Evolutionary conservation across 2,888 invertebrate species (phyloP).

Genomic region (Electrophaes corylata): DNA sequence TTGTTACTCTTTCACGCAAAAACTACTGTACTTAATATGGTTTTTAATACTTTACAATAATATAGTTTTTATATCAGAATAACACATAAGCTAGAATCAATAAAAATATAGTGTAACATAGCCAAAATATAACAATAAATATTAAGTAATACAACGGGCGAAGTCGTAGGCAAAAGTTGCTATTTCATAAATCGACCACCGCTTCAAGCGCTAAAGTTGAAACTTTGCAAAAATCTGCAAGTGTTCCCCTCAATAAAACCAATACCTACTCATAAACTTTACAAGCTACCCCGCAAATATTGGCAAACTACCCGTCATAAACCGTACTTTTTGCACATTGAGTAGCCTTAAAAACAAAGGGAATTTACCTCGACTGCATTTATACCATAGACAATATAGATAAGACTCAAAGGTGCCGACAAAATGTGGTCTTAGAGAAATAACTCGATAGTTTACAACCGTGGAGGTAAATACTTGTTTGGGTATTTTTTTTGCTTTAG

Average conservation of each 20-base stretch:
- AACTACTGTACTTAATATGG: too few species aligned
- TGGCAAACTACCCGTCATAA: constrained; percentile 40
- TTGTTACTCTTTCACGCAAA: too few species aligned
- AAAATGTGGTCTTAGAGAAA: constrained; percentile 37
- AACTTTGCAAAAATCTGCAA: constrained; percentile 25
- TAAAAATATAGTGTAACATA: too few species aligned
- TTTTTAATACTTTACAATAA: too few species aligned
- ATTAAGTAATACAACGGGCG: too few species aligned
- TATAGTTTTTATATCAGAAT: too few species aligned
- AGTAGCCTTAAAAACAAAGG: constrained; percentile 46
- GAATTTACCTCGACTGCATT: constrained; percentile 29
- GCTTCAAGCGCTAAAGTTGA: not conserved
- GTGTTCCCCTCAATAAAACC: constrained; percentile 28
- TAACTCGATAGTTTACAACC: constrained; percentile 26
- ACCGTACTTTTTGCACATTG: constrained; percentile 37
- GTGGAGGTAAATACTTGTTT: constrained; percentile 30
- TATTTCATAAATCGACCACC: not conserved
- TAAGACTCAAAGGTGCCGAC: constrained; percentile 54
- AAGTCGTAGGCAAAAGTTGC: too few species aligned
- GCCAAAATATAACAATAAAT: too few species aligned
- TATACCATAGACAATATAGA: constrained; percentile 43
- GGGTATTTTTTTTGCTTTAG: constrained; percentile 32
- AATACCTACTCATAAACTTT: constrained; percentile 38
- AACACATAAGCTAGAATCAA: too few species aligned
- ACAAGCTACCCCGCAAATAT: constrained; percentile 38